Conservation (phyloP, 2,888 invertebrate genomes). For the Metopia argyrocephala region DNA sequence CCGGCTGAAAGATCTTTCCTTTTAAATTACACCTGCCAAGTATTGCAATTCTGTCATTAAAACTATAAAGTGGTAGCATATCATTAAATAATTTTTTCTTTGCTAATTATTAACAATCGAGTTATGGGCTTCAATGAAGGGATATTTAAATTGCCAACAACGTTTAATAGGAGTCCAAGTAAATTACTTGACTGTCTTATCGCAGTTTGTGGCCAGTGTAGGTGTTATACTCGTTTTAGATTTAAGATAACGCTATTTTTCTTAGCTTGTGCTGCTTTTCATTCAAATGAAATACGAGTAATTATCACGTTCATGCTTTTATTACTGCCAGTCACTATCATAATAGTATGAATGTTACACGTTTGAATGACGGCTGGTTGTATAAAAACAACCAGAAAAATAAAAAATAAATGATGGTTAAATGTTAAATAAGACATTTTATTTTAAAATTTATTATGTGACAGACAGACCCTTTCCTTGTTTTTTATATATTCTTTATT, state of each 20-base stretch:
- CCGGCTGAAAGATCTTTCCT: background rate
- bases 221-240: background rate
- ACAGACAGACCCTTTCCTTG: background rate
- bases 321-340: no score
- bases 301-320: constrained; percentile 9
- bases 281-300: constrained; percentile 14
- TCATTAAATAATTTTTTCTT: background rate
- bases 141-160: no score
- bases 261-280: background rate
- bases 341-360: background rate
- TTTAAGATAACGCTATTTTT: background rate
- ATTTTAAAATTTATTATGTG: background rate
- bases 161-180: no score
- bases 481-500: no score
- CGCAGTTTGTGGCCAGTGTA: no score
- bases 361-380: background rate
- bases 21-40: background rate
- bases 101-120: background rate
- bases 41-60: background rate
- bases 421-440: background rate
- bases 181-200: no score
- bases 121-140: no score
- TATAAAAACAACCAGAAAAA: background rate
- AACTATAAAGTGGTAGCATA: background rate
- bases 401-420: background rate